Evolutionary conservation across 2,797 vertebrate species (phyloP), one percentile per base, ranked within the genome.

Genomic region (Phoebastria nigripes): DNA sequence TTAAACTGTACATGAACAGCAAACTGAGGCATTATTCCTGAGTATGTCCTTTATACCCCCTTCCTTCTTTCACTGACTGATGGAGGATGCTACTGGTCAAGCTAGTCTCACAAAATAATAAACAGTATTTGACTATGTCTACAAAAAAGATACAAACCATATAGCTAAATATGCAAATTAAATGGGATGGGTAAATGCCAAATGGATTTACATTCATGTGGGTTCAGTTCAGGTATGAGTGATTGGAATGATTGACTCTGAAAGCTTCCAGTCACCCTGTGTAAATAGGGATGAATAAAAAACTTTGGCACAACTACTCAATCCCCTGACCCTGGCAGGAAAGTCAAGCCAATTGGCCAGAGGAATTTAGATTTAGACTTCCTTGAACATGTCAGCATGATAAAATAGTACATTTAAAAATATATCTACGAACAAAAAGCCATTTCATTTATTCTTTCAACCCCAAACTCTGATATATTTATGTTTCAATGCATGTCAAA

Each of bases 251-350:
- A 90, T 5, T 72, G 62, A 78, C 65, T 93, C 89, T 93, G 86
- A 96, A 96, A 95, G 92, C 87, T 86, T 33, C 87, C 82, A 96
- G 96, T 96, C 88, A 95, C 77, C 66, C 73, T 13, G 8, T 25
- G 59, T 65, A 94, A 96, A 96, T 8, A 93, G 73, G 42, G 62
- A 90, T 49, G 70, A 88, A 90, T 85, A 56, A 82, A 97, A 92
- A 88, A 18, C 47, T 25, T 25, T 91, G 92, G 79, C 87, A 76
- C 33, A 42, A 16, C 46, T 83, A 47, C 42, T 82, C 73, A 69
- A 54, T 46, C 63, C 52, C 25, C 21, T 82, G 51, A 82, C 47
- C 46, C n/a, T 86, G 82, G 55, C 82, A 83, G 59, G 47, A 73
- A 88, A 95, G 59, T 67, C 72, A 88, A 91, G 44, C 49, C 54